Evolutionary conservation across 2,797 vertebrate species (phyloP).

Genomic region (Zenarchopterus dispar): DNA sequence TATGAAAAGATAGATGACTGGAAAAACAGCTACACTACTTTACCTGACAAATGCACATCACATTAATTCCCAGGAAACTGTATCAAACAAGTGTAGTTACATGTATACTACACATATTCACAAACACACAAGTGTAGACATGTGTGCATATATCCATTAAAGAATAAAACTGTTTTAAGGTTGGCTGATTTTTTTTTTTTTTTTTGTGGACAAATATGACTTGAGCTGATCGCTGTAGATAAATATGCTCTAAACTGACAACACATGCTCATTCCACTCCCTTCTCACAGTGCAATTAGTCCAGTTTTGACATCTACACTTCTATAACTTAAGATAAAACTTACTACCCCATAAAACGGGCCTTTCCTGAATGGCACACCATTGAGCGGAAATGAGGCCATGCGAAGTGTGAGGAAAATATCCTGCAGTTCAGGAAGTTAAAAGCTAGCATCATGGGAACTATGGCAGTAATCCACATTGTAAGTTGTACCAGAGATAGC

Average conservation of each 20-base stretch:
- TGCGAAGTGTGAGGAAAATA: conserved; percentile 61
- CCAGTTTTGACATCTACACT: conserved; percentile 54
- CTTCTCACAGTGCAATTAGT: conserved; percentile 69
- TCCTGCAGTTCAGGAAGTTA: conserved; percentile 64
- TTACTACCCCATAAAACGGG: conserved; percentile 63
- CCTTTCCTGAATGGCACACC: conserved; percentile 67
- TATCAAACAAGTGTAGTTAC: conserved; percentile 16
- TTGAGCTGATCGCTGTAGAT: conserved; percentile 68
- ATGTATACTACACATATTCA: conserved; percentile 5
- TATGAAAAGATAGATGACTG: no score
- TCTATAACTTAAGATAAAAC: conserved; percentile 76
- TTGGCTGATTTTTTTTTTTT: conserved; percentile 53
- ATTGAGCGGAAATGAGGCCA: conserved; percentile 48
- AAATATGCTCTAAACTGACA: conserved; percentile 67
- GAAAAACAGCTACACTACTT: no score
- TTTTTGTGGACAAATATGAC: conserved; percentile 60
- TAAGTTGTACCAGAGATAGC: conserved; percentile 42
- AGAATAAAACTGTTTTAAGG: conserved; percentile 20
- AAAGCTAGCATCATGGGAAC: conserved; percentile 52
- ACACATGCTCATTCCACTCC: conserved; percentile 61
- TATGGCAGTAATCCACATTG: conserved; percentile 50
- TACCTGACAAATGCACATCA: no score
- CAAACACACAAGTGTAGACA: conserved; percentile 24
- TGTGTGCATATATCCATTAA: not conserved
- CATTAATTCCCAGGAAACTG: no score